These are phyloP conservation scores for Ditula angustiorana DNA, from an alignment of 2,888 invertebrate genomes.

Conservation along the genomic window DNA sequence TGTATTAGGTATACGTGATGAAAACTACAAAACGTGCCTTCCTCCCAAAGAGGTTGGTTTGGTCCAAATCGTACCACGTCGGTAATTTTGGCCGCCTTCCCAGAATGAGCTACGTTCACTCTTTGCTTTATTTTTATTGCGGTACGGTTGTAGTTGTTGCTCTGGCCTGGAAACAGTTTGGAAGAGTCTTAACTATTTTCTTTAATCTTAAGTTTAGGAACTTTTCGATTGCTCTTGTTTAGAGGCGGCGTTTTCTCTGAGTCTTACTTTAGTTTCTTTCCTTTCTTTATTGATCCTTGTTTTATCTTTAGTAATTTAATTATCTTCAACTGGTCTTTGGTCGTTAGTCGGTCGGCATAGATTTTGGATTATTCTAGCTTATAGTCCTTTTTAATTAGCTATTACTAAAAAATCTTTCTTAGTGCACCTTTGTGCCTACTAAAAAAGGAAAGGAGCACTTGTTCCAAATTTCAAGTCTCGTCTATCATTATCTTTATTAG, in stretches of 20 bases:
- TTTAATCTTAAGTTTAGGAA: neutral
- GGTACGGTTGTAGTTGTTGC: neutral
- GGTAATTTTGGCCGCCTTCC: conserved; percentile 29
- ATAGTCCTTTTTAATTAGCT: too few species aligned
- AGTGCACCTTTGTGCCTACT: too few species aligned
- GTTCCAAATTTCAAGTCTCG: too few species aligned
- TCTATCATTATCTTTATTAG: too few species aligned
- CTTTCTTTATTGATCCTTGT: neutral
- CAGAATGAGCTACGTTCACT: conserved; percentile 4
- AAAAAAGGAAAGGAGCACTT: too few species aligned
- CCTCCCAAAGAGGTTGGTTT: neutral
- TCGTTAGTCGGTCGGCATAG: too few species aligned
- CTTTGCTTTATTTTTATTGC: conserved; percentile 23
- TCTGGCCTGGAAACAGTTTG: neutral
- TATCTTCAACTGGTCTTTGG: too few species aligned
- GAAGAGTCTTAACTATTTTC: neutral
- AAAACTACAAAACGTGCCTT: neutral
- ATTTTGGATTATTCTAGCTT: too few species aligned
- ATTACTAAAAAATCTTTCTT: too few species aligned
- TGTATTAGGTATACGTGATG: too few species aligned
- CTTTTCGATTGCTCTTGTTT: neutral
- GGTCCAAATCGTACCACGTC: neutral
- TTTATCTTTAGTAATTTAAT: neutral
- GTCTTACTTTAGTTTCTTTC: neutral
- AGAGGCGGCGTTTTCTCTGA: neutral